These are phyloP conservation scores for Apostichopus californicus DNA, from an alignment of 35 echinoderm and acorn worm genomes.

Conservation along the genomic window DNA sequence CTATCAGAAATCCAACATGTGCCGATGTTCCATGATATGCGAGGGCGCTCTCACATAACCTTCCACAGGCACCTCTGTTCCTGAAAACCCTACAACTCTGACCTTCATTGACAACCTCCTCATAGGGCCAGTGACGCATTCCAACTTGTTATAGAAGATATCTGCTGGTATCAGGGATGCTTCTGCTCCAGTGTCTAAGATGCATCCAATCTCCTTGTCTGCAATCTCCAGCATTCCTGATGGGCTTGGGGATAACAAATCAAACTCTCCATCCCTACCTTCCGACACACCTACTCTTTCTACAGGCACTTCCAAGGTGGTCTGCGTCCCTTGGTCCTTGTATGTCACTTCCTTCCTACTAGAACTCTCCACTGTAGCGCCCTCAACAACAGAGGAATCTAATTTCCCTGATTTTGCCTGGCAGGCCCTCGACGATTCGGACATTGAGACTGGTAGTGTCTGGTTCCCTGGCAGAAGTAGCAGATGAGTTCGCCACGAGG, in stretches of 20 bases:
- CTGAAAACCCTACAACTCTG: too few species aligned
- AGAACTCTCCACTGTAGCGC: conserved; percentile 3
- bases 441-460: background rate
- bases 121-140: background rate
- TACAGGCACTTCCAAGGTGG: background rate
- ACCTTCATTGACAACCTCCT: too few species aligned
- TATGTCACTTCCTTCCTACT: background rate
- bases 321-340: background rate
- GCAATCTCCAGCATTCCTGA: background rate
- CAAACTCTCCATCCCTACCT: background rate
- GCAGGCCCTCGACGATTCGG: too few species aligned
- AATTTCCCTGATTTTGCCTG: conserved; percentile 5
- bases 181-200: background rate
- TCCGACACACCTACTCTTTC: background rate
- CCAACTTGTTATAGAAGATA: background rate
- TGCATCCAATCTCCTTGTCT: background rate
- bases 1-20: background rate
- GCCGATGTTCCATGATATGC: conserved; percentile 4
- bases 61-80: background rate
- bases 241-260: conserved; percentile 25
- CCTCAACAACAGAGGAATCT: background rate
- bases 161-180: conserved; percentile 30
- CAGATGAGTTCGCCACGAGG: background rate
- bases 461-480: background rate
- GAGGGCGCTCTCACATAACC: background rate